Conservation (phyloP, 2,113 vertebrate species). For the human (Homo sapiens) region GRCh38 chr2:156675501-156676000, state of each 20-base stretch:
- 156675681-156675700: neutral
- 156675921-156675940: neutral
- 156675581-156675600: neutral
- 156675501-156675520: neutral
- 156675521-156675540: neutral
- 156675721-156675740: neutral
- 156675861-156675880: neutral
- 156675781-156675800: neutral
- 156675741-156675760: neutral
- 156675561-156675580: neutral
- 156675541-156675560: neutral
- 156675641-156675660: neutral
- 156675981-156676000: neutral
- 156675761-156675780: neutral
- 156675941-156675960: slow-evolving; percentile 41
- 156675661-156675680: neutral
- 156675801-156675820: neutral
- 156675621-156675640: slow-evolving; percentile 1
- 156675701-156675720: neutral
- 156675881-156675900: neutral
- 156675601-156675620: neutral
- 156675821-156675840: neutral
- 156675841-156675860: neutral
- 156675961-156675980: neutral
- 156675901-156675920: neutral